Evolutionary conservation across 2,888 invertebrate genomes (phyloP).

Genomic region (Tanypteryx hageni): DNA sequence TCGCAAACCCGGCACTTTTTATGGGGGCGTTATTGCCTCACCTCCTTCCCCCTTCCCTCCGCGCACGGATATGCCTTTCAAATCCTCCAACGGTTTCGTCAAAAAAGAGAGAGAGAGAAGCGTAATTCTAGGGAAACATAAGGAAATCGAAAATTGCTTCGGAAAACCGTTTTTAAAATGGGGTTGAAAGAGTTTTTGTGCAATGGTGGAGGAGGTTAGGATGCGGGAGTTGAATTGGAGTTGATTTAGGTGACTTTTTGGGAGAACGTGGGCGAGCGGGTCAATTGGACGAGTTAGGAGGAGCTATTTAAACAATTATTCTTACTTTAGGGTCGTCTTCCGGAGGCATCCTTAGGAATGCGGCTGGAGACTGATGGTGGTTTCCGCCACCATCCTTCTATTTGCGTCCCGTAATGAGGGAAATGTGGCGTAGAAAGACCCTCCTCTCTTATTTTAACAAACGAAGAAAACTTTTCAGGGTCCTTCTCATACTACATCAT

Average conservation of each 20-base stretch:
- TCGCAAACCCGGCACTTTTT: not conserved
- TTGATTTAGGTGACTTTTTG: no score
- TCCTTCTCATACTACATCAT: no score
- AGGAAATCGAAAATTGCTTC: constrained; percentile 32
- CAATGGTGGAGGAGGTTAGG: no score
- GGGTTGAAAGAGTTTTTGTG: not conserved
- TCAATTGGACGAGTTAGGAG: not conserved
- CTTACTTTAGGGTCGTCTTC: not conserved
- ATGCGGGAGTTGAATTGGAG: no score
- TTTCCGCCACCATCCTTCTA: not conserved
- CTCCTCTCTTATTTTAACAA: not conserved
- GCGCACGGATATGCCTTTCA: no score
- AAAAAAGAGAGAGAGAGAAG: not conserved
- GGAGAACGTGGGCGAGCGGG: not conserved
- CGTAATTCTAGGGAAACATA: not conserved
- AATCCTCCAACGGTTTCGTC: no score
- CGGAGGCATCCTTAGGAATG: not conserved
- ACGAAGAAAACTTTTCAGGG: no score
- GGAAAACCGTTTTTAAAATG: not conserved
- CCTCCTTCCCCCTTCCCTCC: not conserved
- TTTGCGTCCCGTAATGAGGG: not conserved
- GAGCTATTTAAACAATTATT: constrained; percentile 9
- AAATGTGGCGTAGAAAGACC: not conserved
- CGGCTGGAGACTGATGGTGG: not conserved
- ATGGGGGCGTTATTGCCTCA: not conserved